Conservation (phyloP, 2,797 vertebrate genomes). For the Sphaeramia orbicularis region DNA sequence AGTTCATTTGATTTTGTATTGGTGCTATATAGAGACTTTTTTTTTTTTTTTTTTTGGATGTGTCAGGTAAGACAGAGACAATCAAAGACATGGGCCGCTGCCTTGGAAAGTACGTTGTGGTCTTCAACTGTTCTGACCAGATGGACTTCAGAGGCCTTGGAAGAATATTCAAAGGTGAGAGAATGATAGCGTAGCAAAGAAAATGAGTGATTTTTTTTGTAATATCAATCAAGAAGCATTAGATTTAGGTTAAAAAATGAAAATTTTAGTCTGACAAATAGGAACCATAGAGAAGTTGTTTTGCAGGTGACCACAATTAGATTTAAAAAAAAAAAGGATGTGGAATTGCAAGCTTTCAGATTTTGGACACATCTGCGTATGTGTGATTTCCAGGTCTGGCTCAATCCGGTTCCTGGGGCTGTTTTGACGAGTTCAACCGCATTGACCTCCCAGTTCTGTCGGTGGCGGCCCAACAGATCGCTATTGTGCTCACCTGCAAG, state of each 20-base stretch:
- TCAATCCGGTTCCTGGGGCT: constrained; percentile 98
- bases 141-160: constrained; percentile 99
- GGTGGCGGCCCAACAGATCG: constrained; percentile 97
- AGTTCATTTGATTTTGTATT: neutral
- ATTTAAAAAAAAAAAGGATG: neutral
- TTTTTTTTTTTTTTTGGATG: neutral
- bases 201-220: neutral
- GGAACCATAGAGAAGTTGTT: neutral
- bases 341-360: neutral
- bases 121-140: constrained; percentile 98
- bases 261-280: neutral
- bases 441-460: constrained; percentile 96
- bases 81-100: constrained; percentile 98
- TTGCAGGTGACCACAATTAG: neutral
- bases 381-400: constrained; percentile 89
- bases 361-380: neutral
- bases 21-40: neutral
- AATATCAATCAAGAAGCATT: neutral
- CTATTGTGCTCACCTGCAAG: constrained; percentile 94
- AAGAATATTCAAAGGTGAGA: constrained; percentile 95
- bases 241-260: neutral
- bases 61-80: constrained; percentile 94
- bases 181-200: neutral
- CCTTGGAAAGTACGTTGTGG: constrained; percentile 96
- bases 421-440: constrained; percentile 98